phyloP scores from a whole-genome alignment of 2,888 invertebrate species.

The Ceratothoa steindachneri region DNA sequence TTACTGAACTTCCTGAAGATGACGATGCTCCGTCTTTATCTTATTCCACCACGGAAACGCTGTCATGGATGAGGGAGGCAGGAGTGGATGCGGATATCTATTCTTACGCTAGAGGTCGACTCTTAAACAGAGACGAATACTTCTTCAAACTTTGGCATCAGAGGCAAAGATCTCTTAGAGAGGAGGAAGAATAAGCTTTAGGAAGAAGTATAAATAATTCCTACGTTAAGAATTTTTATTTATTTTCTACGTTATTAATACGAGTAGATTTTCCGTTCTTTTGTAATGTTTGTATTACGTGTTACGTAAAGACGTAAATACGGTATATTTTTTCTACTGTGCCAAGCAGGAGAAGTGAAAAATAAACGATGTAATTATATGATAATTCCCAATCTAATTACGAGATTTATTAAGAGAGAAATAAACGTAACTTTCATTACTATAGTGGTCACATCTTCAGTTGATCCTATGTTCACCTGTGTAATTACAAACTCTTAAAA shows the following conservation, averaged over 20 bases:
- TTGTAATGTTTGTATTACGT: not conserved
- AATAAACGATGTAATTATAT: not conserved
- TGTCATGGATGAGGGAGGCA: constrained; percentile 87
- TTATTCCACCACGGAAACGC: constrained; percentile 86
- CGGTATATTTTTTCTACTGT: not conserved
- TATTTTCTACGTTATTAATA: not conserved
- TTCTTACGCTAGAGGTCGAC: constrained; percentile 79
- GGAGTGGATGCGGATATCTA: constrained; percentile 91
- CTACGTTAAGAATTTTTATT: constrained; percentile 19
- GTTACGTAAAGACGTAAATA: not conserved
- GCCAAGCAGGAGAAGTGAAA: not conserved
- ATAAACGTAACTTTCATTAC: not conserved
- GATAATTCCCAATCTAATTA: not conserved
- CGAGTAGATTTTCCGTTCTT: constrained; percentile 2
- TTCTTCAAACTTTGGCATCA: constrained; percentile 87
- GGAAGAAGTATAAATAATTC: not conserved
- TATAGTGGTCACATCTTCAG: not conserved
- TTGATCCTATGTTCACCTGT: not conserved
- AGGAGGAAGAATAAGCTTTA: constrained; percentile 27
- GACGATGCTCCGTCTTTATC: constrained; percentile 63
- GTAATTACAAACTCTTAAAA: constrained; percentile 4
- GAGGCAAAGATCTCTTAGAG: constrained; percentile 25
- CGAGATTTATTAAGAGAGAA: not conserved
- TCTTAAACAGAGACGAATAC: constrained; percentile 83
- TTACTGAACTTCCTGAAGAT: constrained; percentile 63